phyloP scores from a whole-genome alignment of 2,888 invertebrate genomes.

The Metopia argyrocephala region DNA sequence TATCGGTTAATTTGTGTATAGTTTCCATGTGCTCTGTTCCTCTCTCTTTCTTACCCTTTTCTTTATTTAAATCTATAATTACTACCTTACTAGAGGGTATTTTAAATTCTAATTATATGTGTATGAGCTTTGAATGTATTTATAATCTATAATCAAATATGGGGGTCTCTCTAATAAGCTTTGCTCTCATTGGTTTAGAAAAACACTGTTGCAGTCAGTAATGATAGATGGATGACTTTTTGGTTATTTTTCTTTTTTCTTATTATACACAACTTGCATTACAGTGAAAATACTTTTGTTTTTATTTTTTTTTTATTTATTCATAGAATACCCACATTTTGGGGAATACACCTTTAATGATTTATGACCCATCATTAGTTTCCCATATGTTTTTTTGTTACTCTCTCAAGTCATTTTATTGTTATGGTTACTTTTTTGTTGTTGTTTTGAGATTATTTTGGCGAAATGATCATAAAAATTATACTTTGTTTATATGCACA shows the following conservation, averaged over 20 bases:
- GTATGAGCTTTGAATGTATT: slow-evolving; percentile 28
- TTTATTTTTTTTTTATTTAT: slow-evolving; percentile 21
- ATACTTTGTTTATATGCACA: slow-evolving; percentile 51
- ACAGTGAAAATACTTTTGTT: background rate
- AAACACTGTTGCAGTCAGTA: slow-evolving; percentile 38
- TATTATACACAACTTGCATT: background rate
- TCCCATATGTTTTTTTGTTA: slow-evolving; percentile 37
- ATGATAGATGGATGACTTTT: slow-evolving; percentile 33
- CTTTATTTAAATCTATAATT: slow-evolving; percentile 13
- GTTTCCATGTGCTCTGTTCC: background rate
- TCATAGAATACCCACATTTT: background rate
- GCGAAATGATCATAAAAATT: slow-evolving; percentile 39
- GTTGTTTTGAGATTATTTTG: slow-evolving; percentile 22
- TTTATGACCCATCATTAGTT: slow-evolving; percentile 52
- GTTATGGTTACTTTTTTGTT: background rate
- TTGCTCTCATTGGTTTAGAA: background rate
- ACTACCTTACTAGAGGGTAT: slow-evolving; percentile 26
- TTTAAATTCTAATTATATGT: background rate
- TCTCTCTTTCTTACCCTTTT: background rate
- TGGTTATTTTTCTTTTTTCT: background rate
- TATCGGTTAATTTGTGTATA: too few species aligned
- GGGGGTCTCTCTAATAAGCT: slow-evolving; percentile 36
- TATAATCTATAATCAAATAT: slow-evolving; percentile 62
- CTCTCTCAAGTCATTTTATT: background rate
- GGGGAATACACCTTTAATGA: slow-evolving; percentile 51